Base-by-base conservation (phyloP, 2,888 invertebrate genomes). In the Sericinus montela region DNA sequence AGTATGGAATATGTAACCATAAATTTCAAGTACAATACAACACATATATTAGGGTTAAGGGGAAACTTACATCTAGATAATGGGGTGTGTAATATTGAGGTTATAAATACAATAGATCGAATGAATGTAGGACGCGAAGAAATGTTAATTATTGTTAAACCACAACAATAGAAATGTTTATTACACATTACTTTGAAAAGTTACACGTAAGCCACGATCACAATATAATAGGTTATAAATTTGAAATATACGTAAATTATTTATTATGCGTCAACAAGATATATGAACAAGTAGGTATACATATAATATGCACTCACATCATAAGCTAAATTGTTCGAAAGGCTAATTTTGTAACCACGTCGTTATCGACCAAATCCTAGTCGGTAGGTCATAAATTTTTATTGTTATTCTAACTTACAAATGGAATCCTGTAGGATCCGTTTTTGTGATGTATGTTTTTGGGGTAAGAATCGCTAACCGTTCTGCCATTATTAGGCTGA, bases 261-360 rank as follows among this genome's bases (percentile, higher is more conserved):
- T 75, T 85, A 86, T 86, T 85, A 85, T 86, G 85, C 86, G 69
- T 84, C 78, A 85, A 87, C 82, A 84, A 76, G 77, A 72, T 74
- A 72, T 65, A 72, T 60, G 55, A 63, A 64, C 54, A 63, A 58
- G 59, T 58, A 57, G 54, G 15, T 37, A 36, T 49, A 45, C 3
- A 19, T 19, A 19, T 19, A 2, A 19, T 41, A 29, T 73, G 67
- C 70, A 72, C 68, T 75, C 74, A 60, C 58, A 65, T 69, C 59
- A 65, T 67, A 77, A 77, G 78, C 75, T 77, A 72, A 68, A 69
- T 69, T 61, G 69, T 67, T 69, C 57, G 63, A 65, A 71, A 61
- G 60, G 63, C 62, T 75, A 71, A 40, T 25, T n/a, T 28, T 67
- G 58, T 35, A 39, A 1, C 14, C 11, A 25, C 13, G 28, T 7